A percentile compares a stretch with the other conserved stretches of the same genome.
Evolutionary conservation across 2,797 vertebrate genomes (phyloP).

Genomic region (Psittacula echo): DNA sequence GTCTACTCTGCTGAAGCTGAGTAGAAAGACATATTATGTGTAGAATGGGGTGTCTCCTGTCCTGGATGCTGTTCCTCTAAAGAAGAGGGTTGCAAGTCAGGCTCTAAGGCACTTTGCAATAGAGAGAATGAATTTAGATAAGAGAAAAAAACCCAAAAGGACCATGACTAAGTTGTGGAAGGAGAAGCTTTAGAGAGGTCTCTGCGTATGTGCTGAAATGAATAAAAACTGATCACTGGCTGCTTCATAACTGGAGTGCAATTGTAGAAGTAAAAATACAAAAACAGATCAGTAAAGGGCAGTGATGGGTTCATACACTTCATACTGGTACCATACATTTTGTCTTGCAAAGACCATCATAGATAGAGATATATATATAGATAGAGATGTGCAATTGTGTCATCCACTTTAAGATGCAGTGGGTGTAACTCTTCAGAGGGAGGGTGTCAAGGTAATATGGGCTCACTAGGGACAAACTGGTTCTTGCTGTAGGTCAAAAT

Average conservation of each 20-base stretch:
- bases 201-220: not conserved
- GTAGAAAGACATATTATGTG: not conserved
- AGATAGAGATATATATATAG: not conserved
- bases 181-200: not conserved
- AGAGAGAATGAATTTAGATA: not conserved
- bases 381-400: not conserved
- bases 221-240: not conserved
- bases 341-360: not conserved
- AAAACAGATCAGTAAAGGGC: not conserved
- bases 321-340: not conserved
- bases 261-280: not conserved
- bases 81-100: not conserved
- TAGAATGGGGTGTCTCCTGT: not conserved
- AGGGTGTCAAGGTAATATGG: rapidly evolving
- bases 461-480: not conserved
- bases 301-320: rapidly evolving
- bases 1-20: not conserved
- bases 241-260: not conserved
- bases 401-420: rapidly evolving
- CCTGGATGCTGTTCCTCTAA: not conserved
- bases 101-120: not conserved
- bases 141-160: not conserved
- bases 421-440: not conserved
- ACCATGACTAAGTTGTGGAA: not conserved
- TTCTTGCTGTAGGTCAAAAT: not conserved